These are phyloP conservation scores for Hippoglossus stenolepis DNA, from an alignment of 2,113 vertebrate species.

Conservation along the genomic window DNA sequence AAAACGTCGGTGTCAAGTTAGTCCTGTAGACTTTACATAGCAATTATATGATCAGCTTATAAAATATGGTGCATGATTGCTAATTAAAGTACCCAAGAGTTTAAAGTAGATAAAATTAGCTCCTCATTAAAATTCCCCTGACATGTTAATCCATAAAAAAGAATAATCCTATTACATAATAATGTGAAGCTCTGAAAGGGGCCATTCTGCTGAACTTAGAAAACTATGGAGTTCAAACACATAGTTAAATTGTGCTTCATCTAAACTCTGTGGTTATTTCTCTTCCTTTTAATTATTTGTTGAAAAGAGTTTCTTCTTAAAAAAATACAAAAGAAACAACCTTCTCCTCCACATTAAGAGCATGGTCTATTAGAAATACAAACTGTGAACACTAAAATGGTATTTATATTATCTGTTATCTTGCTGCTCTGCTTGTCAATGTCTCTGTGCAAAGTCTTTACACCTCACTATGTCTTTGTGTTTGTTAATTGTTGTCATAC, in stretches of 20 bases:
- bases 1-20: background rate
- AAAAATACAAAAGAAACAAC: no score
- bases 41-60: background rate
- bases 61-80: background rate
- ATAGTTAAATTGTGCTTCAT: background rate
- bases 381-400: no score
- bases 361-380: no score
- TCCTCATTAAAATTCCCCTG: background rate
- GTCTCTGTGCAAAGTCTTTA: no score
- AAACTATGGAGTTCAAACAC: background rate
- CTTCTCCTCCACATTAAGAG: no score
- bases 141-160: background rate
- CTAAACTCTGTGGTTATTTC: no score
- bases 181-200: background rate
- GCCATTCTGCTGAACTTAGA: background rate
- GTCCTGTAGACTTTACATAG: background rate
- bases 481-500: no score
- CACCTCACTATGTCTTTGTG: no score
- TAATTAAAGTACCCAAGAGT: constrained; percentile 1
- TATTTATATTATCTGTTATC: no score
- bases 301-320: no score
- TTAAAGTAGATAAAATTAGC: background rate
- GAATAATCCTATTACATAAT: background rate
- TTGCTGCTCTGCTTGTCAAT: no score
- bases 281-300: no score